Percentiles rank a stretch among this genome's conserved stretches.
Conservation (phyloP, 2,888 invertebrate species). For the Ariolimax columbianus region DNA sequence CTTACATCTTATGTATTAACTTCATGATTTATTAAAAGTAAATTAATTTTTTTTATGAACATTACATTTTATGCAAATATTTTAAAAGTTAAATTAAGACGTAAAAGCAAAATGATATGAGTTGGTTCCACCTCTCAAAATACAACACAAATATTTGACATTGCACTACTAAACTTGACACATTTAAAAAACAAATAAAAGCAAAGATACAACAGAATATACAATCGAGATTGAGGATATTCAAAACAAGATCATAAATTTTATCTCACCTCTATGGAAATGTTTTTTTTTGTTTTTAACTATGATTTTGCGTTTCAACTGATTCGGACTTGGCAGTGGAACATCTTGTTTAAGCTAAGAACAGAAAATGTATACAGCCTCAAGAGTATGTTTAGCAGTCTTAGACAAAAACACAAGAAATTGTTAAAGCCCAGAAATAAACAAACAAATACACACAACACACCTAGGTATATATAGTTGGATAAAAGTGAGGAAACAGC, state of each 20-base stretch:
- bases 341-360: constrained; percentile 84
- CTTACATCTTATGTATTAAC: too few species aligned
- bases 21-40: too few species aligned
- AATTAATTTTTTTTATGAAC: too few species aligned
- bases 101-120: too few species aligned
- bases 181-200: neutral
- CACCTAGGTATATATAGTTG: too few species aligned
- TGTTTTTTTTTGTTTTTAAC: constrained; percentile 91
- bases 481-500: too few species aligned
- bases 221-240: neutral
- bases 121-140: too few species aligned
- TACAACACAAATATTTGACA: too few species aligned
- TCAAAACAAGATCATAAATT: neutral
- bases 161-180: neutral
- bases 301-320: constrained; percentile 92
- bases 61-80: too few species aligned
- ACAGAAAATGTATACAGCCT: neutral
- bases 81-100: too few species aligned
- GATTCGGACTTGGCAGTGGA: constrained; percentile 90
- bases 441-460: too few species aligned
- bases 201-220: neutral
- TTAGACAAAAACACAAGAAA: neutral
- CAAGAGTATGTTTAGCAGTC: neutral
- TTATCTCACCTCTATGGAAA: constrained; percentile 68
- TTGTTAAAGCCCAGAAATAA: too few species aligned